Evolutionary conservation across 2,113 vertebrate species (phyloP).

Genomic region (Drymodes brunneopygia): DNA sequence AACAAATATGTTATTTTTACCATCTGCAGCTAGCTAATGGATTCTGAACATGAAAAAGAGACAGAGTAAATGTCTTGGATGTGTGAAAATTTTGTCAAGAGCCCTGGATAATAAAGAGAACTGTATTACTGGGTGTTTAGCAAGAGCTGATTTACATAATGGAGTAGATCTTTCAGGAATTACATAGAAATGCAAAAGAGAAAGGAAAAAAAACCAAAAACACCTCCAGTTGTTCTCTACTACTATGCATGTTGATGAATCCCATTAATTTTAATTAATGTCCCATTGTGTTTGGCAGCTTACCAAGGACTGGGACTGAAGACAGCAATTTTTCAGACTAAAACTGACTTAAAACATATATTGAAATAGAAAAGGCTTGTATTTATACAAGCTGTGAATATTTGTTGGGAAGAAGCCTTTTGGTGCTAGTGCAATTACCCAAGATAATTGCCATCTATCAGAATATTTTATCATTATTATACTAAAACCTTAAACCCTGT

Average conservation of each 20-base stretch:
- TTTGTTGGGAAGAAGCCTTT: constrained; percentile 56
- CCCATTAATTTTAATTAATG: constrained; percentile 72
- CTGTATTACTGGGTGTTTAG: constrained; percentile 60
- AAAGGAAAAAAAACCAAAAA: background rate
- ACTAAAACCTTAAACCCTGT: constrained; percentile 10
- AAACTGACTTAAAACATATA: constrained; percentile 46
- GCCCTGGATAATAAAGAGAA: constrained; percentile 66
- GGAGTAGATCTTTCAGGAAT: constrained; percentile 68
- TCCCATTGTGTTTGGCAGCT: constrained; percentile 71
- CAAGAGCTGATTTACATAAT: constrained; percentile 70
- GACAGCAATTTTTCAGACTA: constrained; percentile 64
- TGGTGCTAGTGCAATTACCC: constrained; percentile 58
- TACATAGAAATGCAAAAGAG: constrained; percentile 50
- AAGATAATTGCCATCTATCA: constrained; percentile 66
- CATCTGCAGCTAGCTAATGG: background rate
- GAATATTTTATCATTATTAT: constrained; percentile 65
- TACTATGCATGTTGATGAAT: constrained; percentile 68
- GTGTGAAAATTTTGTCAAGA: constrained; percentile 54
- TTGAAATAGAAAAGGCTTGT: constrained; percentile 60
- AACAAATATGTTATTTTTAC: constrained; percentile 66
- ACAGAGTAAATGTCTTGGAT: constrained; percentile 53
- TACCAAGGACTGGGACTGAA: constrained; percentile 62
- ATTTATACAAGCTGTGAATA: constrained; percentile 62
- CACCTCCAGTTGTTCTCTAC: constrained; percentile 17
- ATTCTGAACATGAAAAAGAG: constrained; percentile 62